Base-by-base conservation (phyloP, 2,797 vertebrate genomes). In the Pseudomugil tenellus region DNA sequence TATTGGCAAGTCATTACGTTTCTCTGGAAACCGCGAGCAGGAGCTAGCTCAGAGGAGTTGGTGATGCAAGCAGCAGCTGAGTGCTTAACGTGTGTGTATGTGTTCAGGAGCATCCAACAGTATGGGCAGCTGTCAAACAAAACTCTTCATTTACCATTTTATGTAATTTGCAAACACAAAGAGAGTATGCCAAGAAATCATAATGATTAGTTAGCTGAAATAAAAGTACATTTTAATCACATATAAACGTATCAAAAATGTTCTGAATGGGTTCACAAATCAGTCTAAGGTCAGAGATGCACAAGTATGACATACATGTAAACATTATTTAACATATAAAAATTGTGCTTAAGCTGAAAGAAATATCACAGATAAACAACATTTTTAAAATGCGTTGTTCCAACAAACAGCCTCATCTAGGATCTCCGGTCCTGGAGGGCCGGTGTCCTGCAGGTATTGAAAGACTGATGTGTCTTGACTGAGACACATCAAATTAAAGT, bases 1-100 rank as follows among this genome's bases (percentile, higher is more conserved):
- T 93, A 93, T 92, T 93, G 92, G 91, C 91, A 92, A 93, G 91
- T 93, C 92, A 93, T 93, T 93, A 92, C 80, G 92, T 93, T 93
- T 93, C 93, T 94, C 92, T 93, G 92, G 92, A 92, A 93, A 94
- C 92, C 81, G 61, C 87, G 87, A 85, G 88, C 85, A 61, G 83
- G 81, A 89, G 88, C 82, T 87, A 58, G 77, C 81, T 89, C 85
- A 74, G 84, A 91, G 85, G 83, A 90, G 84, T 89, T 78, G 72
- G 89, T 90, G 88, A 92, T 90, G 89, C 89, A 92, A 91, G 89
- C 89, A 89, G 90, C 81, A 89, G 89, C 88, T 91, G 91, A 92
- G 86, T 89, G 88, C 85, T 86, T 87, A 78, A 79, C 67, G 2
- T 74, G 79, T 67, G 55, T 63, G 56, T 83, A 72, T 75, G 76